Evolutionary conservation across 2,888 invertebrate genomes (phyloP), one percentile per base, ranked within the genome.

Genomic region (Ligdia adustata): DNA sequence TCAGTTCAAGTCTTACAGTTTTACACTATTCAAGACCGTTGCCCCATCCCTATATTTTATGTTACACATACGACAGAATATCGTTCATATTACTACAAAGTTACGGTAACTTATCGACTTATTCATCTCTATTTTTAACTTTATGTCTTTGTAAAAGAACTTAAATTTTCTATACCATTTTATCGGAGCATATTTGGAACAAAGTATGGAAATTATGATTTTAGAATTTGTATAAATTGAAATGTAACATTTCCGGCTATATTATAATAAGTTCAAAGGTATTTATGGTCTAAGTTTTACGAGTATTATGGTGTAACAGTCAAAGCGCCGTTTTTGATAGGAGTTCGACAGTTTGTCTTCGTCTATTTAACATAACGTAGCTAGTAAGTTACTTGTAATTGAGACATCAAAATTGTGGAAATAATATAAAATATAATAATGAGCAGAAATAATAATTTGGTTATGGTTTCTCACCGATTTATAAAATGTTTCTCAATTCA

Each of bases 31-130:
- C 11, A 14, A 46, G 22, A 29, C 13, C n/a, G 16, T 3, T 13
- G 29, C 28, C 33, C 24, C 33, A 40, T 45, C 51, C 16, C 51
- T 55, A 55, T 0, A 44, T 16, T 29, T 38, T 16, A 41, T 42
- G 42, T 49, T 49, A 43, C 16, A 37, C 22, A 39, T 38, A 52
- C 39, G 57, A 57, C 55, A 62, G 40, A 64, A 64, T 55, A 44
- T 64, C 56, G 54, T 45, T 42, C 62, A 61, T 46, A 50, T 41
- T 55, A 31, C 48, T 27, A 60, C 55, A 60, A 52, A 51, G 55
- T 52, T 56, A 52, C 52, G 53, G 41, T 53, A 50, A 53, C 54
- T 53, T 62, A 55, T 44, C 37, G 28, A 11, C 6, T 43, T 38
- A 9, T 29, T 31, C 9, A 47, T 32, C 26, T 31, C 31, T 42